Evolutionary conservation across 2,797 vertebrate genomes (phyloP).

Genomic region (Pipistrellus pygmaeus): DNA sequence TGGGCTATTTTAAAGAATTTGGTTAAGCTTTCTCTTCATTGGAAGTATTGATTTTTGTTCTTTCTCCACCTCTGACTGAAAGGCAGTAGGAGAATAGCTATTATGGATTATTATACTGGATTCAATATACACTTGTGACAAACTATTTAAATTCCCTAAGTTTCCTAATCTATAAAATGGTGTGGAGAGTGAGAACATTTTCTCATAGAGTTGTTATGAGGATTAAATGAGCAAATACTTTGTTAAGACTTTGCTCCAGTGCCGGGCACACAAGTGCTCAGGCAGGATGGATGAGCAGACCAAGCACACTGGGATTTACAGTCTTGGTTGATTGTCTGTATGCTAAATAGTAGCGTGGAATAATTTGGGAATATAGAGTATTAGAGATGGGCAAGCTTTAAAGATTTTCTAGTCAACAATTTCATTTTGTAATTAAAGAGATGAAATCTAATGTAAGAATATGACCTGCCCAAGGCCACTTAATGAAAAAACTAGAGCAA

Average conservation of each 20-base stretch:
- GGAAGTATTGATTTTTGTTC: background rate
- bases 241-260: background rate
- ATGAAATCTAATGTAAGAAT: background rate
- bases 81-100: background rate
- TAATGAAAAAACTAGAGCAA: background rate
- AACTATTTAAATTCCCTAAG: background rate
- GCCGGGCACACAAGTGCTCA: background rate
- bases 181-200: background rate
- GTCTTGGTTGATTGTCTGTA: background rate
- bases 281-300: background rate
- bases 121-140: background rate
- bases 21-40: background rate
- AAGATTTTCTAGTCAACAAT: background rate
- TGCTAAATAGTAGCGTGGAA: background rate
- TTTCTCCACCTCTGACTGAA: background rate
- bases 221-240: slow-evolving; percentile 24
- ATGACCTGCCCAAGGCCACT: background rate
- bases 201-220: background rate
- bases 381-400: background rate
- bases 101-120: background rate
- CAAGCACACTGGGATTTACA: background rate
- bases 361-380: background rate
- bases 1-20: background rate
- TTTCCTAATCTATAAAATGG: background rate
- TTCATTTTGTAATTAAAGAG: background rate